These are phyloP conservation scores for Peromyscus attwateri DNA, from an alignment of 2,797 vertebrate genomes.

Conservation along the genomic window DNA sequence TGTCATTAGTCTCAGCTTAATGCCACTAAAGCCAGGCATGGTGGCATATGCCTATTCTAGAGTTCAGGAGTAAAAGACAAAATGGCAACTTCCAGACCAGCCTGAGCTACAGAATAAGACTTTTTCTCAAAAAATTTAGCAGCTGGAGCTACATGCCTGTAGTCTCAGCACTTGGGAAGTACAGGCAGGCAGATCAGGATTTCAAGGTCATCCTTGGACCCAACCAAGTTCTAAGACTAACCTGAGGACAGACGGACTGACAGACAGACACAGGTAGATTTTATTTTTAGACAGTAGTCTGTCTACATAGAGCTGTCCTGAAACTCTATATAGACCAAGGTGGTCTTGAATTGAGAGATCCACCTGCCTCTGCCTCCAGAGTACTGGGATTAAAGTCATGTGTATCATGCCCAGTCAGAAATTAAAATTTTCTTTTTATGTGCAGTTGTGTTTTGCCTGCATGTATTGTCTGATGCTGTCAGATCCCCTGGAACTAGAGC, in stretches of 20 bases:
- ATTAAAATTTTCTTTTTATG: not conserved
- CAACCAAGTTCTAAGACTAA: not conserved
- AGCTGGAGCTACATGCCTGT: not conserved
- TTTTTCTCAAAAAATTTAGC: not conserved
- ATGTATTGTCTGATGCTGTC: not conserved
- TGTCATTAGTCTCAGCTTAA: slow-evolving; percentile 44
- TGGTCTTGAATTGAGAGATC: not conserved
- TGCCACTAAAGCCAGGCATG: not conserved
- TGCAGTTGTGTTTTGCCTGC: not conserved
- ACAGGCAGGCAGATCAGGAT: not conserved
- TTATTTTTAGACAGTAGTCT: not conserved
- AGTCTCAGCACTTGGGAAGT: not conserved
- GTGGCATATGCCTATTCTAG: not conserved
- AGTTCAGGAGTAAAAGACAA: not conserved
- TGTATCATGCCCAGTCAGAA: not conserved
- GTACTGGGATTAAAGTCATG: not conserved
- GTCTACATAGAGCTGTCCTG: not conserved
- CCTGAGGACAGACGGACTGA: not conserved
- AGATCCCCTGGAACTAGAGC: not conserved
- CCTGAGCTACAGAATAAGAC: not conserved
- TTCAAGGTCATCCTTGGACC: not conserved
- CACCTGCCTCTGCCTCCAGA: not conserved
- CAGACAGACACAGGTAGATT: too few relatives aligned
- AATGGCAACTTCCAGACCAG: not conserved
- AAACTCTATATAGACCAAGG: not conserved